Evolutionary conservation across 2,888 invertebrate species (phyloP), one percentile per base, ranked within the genome.

Genomic region (Kuschelorhynchus macadamiae): DNA sequence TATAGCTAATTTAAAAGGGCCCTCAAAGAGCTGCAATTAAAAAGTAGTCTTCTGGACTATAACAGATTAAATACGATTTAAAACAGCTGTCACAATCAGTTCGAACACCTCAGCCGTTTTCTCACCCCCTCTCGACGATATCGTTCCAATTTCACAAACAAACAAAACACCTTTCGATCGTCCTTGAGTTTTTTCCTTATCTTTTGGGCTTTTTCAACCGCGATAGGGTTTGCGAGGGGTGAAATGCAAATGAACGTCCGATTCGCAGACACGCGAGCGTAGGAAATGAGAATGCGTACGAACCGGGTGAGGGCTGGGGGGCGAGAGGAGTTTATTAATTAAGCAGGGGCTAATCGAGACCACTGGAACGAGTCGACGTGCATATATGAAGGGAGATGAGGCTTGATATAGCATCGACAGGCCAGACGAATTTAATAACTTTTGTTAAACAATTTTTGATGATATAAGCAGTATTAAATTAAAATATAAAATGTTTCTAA

Each of bases 261-360:
- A 79, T 79, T 78, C 79, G 76, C 77, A 79, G 78, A 79, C 81
- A 80, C 80, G 81, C 80, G 80, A 81, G 77, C 78, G 76, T 78
- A 79, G 79, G 78, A 80, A 80, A 80, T 79, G 78, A 79, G 76
- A 77, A 76, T 71, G 78, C 71, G 76, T 72, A 76, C 75, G 78
- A 25, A 21, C 4, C 8, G 49, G 30, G 32, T 18, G 8, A 18
- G 57, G 33, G 44, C n/a, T 49, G 30, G 30, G 11, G 2, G 39
- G 50, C 5, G 20, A 16, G 30, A 30, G 44, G 44, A 21, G 32
- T 53, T 53, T 62, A 53, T 53, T 62, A 62, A 62, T 62, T 62
- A 62, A 62, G 62, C 62, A 52, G 53, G 53, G 62, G 62, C 53
- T 62, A 62, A 62, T 62, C 62, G 62, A 62, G 62, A 62, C 52